phyloP scores from a whole-genome alignment of 2,888 invertebrate genomes.

The Phyllotreta cruciferae region DNA sequence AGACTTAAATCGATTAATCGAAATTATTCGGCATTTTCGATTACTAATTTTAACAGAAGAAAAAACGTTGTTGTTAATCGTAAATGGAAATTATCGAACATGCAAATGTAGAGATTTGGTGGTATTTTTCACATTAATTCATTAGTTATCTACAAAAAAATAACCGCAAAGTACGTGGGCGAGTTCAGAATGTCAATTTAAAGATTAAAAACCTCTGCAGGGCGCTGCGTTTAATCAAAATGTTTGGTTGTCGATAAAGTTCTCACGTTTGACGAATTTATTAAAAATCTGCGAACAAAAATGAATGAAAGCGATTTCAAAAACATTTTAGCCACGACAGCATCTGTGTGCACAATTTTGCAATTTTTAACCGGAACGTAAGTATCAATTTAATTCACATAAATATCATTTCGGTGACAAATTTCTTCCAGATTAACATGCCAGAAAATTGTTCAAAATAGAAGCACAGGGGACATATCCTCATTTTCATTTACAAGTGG shows the following conservation, averaged over 20 bases:
- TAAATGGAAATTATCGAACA: too few species aligned
- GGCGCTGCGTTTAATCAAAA: too few species aligned
- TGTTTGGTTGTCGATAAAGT: conserved; percentile 1
- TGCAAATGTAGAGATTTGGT: too few species aligned
- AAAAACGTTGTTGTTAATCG: too few species aligned
- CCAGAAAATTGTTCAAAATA: conserved; percentile 75
- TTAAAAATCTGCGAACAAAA: conserved; percentile 24
- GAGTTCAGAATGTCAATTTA: too few species aligned
- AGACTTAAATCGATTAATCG: too few species aligned
- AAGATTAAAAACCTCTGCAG: too few species aligned
- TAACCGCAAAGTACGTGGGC: too few species aligned
- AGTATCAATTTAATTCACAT: conserved; percentile 57
- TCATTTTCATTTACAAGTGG: conserved; percentile 81
- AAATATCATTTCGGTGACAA: not conserved
- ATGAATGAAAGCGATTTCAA: conserved; percentile 59
- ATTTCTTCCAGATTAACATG: conserved; percentile 73
- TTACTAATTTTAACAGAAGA: too few species aligned
- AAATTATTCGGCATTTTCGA: too few species aligned
- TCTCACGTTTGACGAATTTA: not conserved
- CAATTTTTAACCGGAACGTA: conserved; percentile 89
- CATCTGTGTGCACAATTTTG: conserved; percentile 79
- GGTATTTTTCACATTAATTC: too few species aligned
- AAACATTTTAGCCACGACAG: conserved; percentile 64
- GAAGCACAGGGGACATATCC: conserved; percentile 78
- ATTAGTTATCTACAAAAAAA: too few species aligned